These are phyloP conservation scores for Bradypodion pumilum DNA, from an alignment of 2,797 vertebrate genomes.

Conservation along the genomic window DNA sequence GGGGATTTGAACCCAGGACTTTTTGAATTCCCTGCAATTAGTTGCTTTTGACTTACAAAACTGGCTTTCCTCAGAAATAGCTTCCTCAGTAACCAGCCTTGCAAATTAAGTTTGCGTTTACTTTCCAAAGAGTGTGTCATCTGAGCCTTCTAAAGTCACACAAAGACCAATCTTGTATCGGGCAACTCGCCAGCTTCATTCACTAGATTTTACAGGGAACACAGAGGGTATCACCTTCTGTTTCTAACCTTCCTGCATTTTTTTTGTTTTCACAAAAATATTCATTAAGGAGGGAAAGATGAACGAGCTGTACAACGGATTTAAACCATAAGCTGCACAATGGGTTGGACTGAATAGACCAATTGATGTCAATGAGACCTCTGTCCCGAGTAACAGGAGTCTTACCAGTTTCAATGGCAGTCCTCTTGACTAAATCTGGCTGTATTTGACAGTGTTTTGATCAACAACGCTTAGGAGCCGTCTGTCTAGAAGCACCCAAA, in stretches of 20 bases:
- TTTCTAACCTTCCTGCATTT: not conserved
- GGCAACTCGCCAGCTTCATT: not conserved
- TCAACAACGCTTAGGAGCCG: not conserved
- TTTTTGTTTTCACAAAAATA: not conserved
- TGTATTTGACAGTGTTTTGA: not conserved
- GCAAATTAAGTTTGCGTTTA: too few relatives aligned
- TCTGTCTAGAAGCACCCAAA: not conserved
- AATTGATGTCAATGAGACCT: not conserved
- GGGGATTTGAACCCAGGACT: too few relatives aligned
- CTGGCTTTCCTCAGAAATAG: too few relatives aligned
- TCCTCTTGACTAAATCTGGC: not conserved
- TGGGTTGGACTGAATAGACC: not conserved
- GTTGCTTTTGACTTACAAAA: too few relatives aligned
- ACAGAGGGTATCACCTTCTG: not conserved
- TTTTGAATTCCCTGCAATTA: too few relatives aligned
- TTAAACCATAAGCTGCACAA: not conserved
- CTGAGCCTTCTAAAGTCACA: not conserved
- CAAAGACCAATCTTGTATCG: too few relatives aligned
- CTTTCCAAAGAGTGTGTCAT: too few relatives aligned
- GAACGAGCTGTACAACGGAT: not conserved
- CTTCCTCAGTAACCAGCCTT: too few relatives aligned
- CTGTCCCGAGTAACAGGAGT: not conserved
- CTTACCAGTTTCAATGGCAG: too few relatives aligned
- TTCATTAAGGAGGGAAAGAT: not conserved
- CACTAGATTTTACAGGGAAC: not conserved